Percentiles rank a stretch among this genome's conserved stretches.
These are phyloP conservation scores for Diachasma alloeum DNA, from an alignment of 1,140 invertebrate genomes.

Conservation along the genomic window DNA sequence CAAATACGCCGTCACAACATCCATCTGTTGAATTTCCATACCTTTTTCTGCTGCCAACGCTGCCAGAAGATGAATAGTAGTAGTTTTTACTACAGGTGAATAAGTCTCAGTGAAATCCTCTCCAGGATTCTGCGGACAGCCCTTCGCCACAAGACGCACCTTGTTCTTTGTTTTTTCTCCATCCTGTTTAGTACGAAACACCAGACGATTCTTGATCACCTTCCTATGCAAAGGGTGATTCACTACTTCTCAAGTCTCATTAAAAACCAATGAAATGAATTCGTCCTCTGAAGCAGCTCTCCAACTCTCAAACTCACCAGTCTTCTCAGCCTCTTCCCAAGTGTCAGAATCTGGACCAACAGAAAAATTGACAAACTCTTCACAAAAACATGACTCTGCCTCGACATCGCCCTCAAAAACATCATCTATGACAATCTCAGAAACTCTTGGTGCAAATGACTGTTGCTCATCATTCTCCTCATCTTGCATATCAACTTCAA, in stretches of 20 bases:
- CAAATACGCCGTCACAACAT: slow-evolving; percentile 50
- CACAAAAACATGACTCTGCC: not conserved
- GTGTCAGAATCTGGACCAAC: not conserved
- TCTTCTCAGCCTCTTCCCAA: not conserved
- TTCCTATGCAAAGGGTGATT: not conserved
- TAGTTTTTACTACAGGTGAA: slow-evolving; percentile 39
- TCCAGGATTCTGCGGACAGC: slow-evolving; percentile 39
- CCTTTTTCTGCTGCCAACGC: no score
- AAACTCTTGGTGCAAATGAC: no score
- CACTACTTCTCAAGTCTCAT: not conserved
- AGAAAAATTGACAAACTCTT: no score
- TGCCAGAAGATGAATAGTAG: no score
- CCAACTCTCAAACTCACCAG: slow-evolving; percentile 15
- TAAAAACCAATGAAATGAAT: slow-evolving; percentile 32
- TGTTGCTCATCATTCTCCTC: no score
- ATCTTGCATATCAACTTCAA: no score
- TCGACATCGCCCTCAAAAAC: not conserved
- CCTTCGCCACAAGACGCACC: slow-evolving; percentile 46
- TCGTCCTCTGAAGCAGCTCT: slow-evolving; percentile 40
- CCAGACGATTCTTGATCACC: not conserved
- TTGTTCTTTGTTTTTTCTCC: slow-evolving; percentile 43
- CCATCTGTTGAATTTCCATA: slow-evolving; percentile 48
- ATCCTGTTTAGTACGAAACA: slow-evolving; percentile 22
- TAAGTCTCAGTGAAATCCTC: slow-evolving; percentile 45
- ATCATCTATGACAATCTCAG: no score